A percentile compares a stretch with the other conserved stretches of the same genome.
Conservation (phyloP, 2,113 vertebrate genomes). For the Cercopithecus mona region DNA sequence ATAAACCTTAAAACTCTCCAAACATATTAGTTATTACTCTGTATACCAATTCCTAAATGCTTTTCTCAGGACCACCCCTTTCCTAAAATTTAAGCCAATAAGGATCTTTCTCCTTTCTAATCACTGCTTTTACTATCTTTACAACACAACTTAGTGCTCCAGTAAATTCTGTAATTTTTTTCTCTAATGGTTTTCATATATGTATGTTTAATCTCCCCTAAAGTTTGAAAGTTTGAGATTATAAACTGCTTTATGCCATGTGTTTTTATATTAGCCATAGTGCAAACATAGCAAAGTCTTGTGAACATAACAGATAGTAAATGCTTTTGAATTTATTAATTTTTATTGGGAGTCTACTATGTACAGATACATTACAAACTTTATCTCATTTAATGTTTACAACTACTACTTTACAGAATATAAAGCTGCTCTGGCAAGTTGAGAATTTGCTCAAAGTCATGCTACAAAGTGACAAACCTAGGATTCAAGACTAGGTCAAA, state of each 20-base stretch:
- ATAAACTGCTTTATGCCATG: not conserved
- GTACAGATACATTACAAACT: not conserved
- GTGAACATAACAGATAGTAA: not conserved
- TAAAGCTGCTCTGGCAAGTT: conserved; percentile 42
- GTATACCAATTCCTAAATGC: not conserved
- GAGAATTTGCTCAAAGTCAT: conserved; percentile 15
- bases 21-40: not conserved
- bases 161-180: conserved; percentile 39
- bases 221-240: conserved; percentile 7
- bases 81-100: conserved; percentile 13
- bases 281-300: conserved; percentile 22
- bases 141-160: conserved; percentile 35
- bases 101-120: conserved; percentile 24
- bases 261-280: conserved; percentile 9
- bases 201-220: conserved; percentile 20
- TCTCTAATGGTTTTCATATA: conserved; percentile 36
- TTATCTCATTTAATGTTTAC: conserved; percentile 19
- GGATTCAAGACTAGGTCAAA: conserved; percentile 4
- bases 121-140: not conserved
- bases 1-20: conserved; percentile 26
- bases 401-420: conserved; percentile 29
- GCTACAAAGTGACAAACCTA: not conserved
- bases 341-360: not conserved
- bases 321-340: conserved; percentile 37
- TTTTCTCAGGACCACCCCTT: not conserved